Evolutionary conservation across 2,888 invertebrate species (phyloP).

Genomic region (Marronus borbonicus): DNA sequence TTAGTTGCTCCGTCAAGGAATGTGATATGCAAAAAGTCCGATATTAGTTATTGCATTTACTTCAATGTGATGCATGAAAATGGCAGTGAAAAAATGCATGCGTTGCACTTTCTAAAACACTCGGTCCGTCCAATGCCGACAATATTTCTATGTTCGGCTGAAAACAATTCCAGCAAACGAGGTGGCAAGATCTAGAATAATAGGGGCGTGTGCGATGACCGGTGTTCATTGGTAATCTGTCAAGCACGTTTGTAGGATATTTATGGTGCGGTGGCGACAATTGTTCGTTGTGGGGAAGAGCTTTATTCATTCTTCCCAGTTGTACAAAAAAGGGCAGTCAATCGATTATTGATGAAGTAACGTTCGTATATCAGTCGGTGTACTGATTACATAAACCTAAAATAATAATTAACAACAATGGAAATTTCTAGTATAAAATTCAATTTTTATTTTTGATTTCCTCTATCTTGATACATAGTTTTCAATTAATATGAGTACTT

Average conservation of each 20-base stretch:
- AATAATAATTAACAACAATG: too few relatives aligned
- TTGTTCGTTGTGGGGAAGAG: slow-evolving; percentile 11
- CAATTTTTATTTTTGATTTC: too few relatives aligned
- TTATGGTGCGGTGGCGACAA: not conserved
- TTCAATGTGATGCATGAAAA: slow-evolving; percentile 8
- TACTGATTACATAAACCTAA: not conserved
- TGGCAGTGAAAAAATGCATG: not conserved
- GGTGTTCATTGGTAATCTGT: slow-evolving; percentile 1
- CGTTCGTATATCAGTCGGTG: not conserved
- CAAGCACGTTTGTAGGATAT: slow-evolving; percentile 8
- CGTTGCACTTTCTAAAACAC: not conserved
- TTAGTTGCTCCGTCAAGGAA: not conserved
- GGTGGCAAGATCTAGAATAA: slow-evolving; percentile 3
- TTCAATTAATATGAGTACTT: too few relatives aligned
- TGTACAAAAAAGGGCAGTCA: not conserved
- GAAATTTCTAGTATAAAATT: too few relatives aligned
- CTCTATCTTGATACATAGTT: too few relatives aligned
- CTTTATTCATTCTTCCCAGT: slow-evolving; percentile 1
- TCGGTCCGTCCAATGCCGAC: not conserved
- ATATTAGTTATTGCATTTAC: too few relatives aligned
- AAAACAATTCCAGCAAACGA: slow-evolving; percentile 7
- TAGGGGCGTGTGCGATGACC: slow-evolving; percentile 8
- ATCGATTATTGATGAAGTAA: not conserved
- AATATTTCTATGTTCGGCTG: slow-evolving; percentile 6
- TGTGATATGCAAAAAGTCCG: too few relatives aligned